Percentiles rank a stretch among this genome's conserved stretches.
Evolutionary conservation across 2,888 invertebrate species (phyloP).

Genomic region (Exephanes ischioxanthus): DNA sequence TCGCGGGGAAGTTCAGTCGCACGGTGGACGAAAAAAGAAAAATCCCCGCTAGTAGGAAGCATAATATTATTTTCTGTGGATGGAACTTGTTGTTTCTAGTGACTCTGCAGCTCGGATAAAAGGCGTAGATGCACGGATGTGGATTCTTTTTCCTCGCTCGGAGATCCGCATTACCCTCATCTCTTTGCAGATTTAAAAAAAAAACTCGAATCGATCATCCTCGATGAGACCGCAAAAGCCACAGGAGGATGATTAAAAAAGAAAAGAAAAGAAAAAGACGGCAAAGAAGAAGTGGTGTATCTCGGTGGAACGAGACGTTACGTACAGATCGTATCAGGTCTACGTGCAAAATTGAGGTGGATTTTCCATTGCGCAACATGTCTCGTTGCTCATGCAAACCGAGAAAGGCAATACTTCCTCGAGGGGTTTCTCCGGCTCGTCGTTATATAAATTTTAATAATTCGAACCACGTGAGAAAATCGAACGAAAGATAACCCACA

Average conservation of each 20-base stretch:
- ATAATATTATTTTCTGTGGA: no score
- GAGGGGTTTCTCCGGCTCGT: constrained; percentile 16
- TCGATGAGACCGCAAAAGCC: constrained; percentile 35
- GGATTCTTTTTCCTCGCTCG: neutral
- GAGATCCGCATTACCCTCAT: neutral
- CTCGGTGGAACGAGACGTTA: constrained; percentile 12
- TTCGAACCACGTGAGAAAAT: constrained; percentile 54
- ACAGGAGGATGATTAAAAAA: neutral
- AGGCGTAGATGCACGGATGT: neutral
- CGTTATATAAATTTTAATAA: constrained; percentile 52
- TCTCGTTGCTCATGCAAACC: constrained; percentile 12
- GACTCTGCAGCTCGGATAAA: no score
- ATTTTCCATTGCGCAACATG: constrained; percentile 35
- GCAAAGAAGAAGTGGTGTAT: neutral
- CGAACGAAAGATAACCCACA: constrained; percentile 8
- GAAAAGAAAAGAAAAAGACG: neutral
- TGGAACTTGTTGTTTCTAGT: no score
- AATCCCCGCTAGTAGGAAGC: no score
- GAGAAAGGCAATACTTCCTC: constrained; percentile 55
- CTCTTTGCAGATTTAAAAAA: neutral
- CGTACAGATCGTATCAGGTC: neutral
- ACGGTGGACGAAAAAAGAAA: no score
- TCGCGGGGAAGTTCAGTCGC: no score
- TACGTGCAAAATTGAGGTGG: neutral
- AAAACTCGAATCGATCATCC: constrained; percentile 3